Base-by-base conservation (phyloP, 2,113 vertebrate genomes). In the Thomomys bottae region DNA sequence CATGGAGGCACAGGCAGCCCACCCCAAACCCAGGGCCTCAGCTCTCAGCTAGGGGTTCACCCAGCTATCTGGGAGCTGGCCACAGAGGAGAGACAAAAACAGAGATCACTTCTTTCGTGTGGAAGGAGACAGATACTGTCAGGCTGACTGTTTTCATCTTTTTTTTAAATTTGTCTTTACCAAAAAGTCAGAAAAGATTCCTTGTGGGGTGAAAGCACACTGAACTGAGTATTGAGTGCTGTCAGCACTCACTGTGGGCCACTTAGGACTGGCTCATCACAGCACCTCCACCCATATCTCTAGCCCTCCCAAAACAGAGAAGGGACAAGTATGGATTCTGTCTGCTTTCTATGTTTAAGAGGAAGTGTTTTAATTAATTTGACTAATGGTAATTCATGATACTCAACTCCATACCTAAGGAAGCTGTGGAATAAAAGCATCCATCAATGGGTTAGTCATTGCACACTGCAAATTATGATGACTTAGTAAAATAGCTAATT, bases 381-480 rank as follows among this genome's bases (percentile, higher is more conserved):
- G 61, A 83, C 83, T 94, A 79, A 57, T 91, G 83, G 49, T 63
- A 64, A 66, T 92, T 95, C 88, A 95, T 96, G 92, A 77, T 36
- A 66, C 72, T 92, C 67, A 91, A 30, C 36, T 45, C 83, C 42
- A 5, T 84, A 73, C 57, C 89, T 88, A 64, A 63, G 78, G 84
- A 94, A 88, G 71, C 94, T 71, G 4, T 79, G 66, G 84, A 89
- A 54, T 40, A 38, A 84, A 92, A 61, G 28, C 61, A 83, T 64
- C 45, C 45, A 21, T 90, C 85, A 77, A 7, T 75, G 38, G n/a
- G 68, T 83, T 84, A 95, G 79, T 88, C 71, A 10, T 67, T 40
- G 80, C 61, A 71, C 2, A 0, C 63, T 71, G 67, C 66, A 88
- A 84, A 87, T 80, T 83, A 36, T 38, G 90, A 86, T 92, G 61